Percentiles rank a stretch among this genome's conserved stretches.
phyloP scores from a whole-genome alignment of 1,140 invertebrate species.

The Maconellicoccus hirsutus region DNA sequence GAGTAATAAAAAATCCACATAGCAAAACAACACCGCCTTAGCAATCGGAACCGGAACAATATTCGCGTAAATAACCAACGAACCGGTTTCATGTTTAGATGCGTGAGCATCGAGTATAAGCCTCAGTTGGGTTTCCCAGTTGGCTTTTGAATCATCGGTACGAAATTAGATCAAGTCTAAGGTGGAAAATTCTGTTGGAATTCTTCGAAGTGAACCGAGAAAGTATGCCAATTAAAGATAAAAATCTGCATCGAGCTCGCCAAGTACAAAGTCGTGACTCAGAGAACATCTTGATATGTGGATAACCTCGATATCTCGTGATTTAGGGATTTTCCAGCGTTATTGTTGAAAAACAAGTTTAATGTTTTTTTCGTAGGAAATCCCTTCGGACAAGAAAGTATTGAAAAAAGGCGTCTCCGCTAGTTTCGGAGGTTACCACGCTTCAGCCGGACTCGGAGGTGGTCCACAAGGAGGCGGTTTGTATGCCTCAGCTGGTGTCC shows the following conservation, averaged over 20 bases:
- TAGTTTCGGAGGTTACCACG: slow-evolving; percentile 23
- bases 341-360: no score
- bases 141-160: no score
- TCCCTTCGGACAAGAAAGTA: neutral
- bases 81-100: neutral
- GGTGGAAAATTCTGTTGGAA: no score
- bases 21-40: neutral
- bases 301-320: no score
- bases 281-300: no score
- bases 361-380: neutral
- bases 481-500: slow-evolving; percentile 9
- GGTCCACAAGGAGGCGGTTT: slow-evolving; percentile 8
- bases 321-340: no score
- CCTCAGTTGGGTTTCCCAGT: neutral
- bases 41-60: neutral
- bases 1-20: neutral
- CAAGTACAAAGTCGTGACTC: no score
- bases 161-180: no score
- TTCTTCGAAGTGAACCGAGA: no score
- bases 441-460: slow-evolving; percentile 12
- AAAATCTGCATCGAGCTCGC: no score
- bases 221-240: no score
- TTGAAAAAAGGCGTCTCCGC: slow-evolving; percentile 9
- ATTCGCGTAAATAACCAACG: neutral
- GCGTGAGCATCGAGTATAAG: neutral